A percentile compares a stretch with the other conserved stretches of the same genome.
Evolutionary conservation across 2,113 vertebrate species (phyloP).

Genomic region (Canis aureus): DNA sequence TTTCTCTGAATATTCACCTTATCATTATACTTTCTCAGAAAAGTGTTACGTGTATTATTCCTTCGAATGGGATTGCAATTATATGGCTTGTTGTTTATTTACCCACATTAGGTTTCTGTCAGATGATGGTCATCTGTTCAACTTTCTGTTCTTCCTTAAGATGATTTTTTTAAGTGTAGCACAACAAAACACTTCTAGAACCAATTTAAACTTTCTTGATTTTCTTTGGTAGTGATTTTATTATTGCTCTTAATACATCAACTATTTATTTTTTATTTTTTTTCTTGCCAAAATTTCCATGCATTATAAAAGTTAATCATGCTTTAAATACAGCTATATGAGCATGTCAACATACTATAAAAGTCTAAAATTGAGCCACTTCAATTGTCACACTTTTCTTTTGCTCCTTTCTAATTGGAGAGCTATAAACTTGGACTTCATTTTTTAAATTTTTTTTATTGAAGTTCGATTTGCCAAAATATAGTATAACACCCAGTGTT

Average conservation of each 20-base stretch:
- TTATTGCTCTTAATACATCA: conserved; percentile 22
- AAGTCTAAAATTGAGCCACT: conserved; percentile 44
- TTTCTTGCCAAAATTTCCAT: conserved; percentile 46
- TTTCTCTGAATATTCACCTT: background rate
- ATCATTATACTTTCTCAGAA: background rate
- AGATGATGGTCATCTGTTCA: background rate
- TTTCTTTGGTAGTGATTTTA: conserved; percentile 25
- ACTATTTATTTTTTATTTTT: background rate
- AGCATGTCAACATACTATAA: background rate
- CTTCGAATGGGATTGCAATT: background rate
- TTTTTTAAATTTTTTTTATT: no score
- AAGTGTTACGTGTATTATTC: conserved; percentile 6
- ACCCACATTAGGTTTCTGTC: background rate
- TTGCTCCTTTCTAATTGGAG: conserved; percentile 57
- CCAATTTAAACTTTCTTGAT: background rate
- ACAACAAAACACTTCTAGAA: conserved; percentile 9
- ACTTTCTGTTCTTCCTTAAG: background rate
- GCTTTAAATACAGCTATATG: conserved; percentile 43
- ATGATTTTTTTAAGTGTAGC: background rate
- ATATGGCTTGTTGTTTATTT: background rate
- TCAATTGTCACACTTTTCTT: conserved; percentile 20
- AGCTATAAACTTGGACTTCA: conserved; percentile 67
- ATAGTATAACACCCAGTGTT: no score
- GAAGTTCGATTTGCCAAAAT: no score
- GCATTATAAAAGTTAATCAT: conserved; percentile 59